phyloP scores from a whole-genome alignment of 2,113 vertebrate genomes.

The Chelonoidis abingdonii region DNA sequence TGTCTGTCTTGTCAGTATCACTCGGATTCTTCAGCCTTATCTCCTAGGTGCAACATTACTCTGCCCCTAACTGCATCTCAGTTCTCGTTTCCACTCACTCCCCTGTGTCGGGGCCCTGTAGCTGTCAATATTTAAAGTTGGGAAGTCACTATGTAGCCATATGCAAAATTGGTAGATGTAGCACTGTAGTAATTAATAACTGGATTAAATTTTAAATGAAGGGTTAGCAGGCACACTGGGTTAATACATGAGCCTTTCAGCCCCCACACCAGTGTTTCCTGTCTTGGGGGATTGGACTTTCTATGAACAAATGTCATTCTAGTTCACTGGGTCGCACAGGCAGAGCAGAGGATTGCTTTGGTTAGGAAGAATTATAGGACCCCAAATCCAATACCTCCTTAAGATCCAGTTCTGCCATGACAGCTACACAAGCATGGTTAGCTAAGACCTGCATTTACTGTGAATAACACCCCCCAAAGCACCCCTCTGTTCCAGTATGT shows the following conservation, averaged over 20 bases:
- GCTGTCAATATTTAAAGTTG: neutral
- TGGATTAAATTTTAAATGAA: neutral
- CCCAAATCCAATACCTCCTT: neutral
- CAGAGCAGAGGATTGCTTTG: neutral
- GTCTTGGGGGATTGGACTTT: neutral
- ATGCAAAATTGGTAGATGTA: neutral
- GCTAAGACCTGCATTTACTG: neutral
- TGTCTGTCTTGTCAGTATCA: neutral
- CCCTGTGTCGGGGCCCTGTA: neutral
- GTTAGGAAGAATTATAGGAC: neutral
- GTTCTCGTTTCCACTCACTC: neutral
- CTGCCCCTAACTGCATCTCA: neutral
- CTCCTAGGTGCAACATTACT: neutral
- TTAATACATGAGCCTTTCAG: neutral
- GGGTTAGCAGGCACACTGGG: neutral
- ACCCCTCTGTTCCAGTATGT: neutral
- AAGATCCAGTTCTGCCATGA: neutral
- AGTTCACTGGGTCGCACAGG: neutral
- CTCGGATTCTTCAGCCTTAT: neutral
- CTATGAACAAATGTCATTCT: neutral
- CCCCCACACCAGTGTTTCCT: neutral
- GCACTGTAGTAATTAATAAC: neutral
- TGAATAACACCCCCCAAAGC: neutral
- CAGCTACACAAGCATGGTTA: neutral
- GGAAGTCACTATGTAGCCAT: neutral